Base-by-base conservation (phyloP, 2,888 invertebrate genomes). In the Amphipyra berbera region DNA sequence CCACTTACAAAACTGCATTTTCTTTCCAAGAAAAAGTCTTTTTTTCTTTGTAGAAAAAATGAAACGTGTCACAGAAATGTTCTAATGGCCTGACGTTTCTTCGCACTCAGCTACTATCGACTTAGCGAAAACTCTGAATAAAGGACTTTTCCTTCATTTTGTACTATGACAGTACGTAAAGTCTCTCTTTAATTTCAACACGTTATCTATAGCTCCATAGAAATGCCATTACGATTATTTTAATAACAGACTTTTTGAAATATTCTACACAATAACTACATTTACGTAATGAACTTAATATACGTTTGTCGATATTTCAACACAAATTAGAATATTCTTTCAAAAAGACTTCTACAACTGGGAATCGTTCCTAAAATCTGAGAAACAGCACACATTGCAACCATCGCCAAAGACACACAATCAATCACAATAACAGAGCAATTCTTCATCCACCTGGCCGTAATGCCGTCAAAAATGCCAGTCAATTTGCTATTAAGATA, bases 401-500 rank as follows among this genome's bases (percentile, higher is more conserved):
- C 21, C 21, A 21, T 21, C 21, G 3, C 3, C 21, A 21, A 21
- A 21, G 21, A n/a, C 8, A 14, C 15, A 54, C 27, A 47, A 69
- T 71, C 44, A 38, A 69, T 71, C 63, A 71, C 41, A 63, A 63
- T 55, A 54, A 63, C 27, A 50, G 12, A 14, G 30, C 42, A 9
- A 62, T 69, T 47, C 54, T 12, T 63, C 44, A 37, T 46, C 57
- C 53, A 70, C 75, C 63, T 71, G 74, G 40, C 57, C 56, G 40
- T 37, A 40, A 52, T 41, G 42, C 59, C 45, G 45, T 59, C 64
- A 56, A 75, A 75, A 70, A 64, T 35, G 52, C 55, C 64, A 75
- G 70, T 74, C 55, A 69, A 74, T 75, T 63, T 63, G 30, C 73
- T 73, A 82, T 85, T 79, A 84, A 79, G 78, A 73, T 78, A 78